phyloP scores from a whole-genome alignment of 2,113 vertebrate genomes.

The Neolamprologus sp. region DNA sequence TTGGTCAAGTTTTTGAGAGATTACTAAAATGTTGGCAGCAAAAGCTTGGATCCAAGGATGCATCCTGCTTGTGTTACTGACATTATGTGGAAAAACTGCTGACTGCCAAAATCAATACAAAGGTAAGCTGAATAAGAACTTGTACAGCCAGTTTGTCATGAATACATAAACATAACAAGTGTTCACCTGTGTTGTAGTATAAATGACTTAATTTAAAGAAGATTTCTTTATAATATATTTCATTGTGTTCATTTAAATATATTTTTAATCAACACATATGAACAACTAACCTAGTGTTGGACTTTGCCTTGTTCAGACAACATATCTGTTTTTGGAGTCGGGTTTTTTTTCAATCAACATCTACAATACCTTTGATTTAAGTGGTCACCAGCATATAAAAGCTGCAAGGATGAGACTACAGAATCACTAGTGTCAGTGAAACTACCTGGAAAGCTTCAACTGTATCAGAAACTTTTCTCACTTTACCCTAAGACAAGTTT shows the following conservation, averaged over 20 bases:
- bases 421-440: not conserved
- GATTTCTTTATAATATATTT: fast-evolving
- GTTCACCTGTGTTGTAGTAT: fast-evolving
- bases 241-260: fast-evolving
- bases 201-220: fast-evolving
- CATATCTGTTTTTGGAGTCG: fast-evolving
- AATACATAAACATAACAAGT: not conserved
- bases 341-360: fast-evolving
- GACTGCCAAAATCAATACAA: not conserved
- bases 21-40: not conserved
- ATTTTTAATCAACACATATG: fast-evolving
- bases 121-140: not conserved
- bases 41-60: not conserved
- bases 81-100: not conserved
- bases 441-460: fast-evolving
- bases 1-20: not conserved
- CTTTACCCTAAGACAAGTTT: fast-evolving
- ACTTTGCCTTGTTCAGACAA: fast-evolving
- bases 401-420: fast-evolving
- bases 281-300: fast-evolving
- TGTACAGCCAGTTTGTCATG: fast-evolving
- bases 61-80: not conserved
- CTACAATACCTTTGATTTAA: fast-evolving
- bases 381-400: not conserved
- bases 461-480: fast-evolving